Base-by-base conservation (phyloP, 1,140 invertebrate genomes). In the Bombus difficillimus region DNA sequence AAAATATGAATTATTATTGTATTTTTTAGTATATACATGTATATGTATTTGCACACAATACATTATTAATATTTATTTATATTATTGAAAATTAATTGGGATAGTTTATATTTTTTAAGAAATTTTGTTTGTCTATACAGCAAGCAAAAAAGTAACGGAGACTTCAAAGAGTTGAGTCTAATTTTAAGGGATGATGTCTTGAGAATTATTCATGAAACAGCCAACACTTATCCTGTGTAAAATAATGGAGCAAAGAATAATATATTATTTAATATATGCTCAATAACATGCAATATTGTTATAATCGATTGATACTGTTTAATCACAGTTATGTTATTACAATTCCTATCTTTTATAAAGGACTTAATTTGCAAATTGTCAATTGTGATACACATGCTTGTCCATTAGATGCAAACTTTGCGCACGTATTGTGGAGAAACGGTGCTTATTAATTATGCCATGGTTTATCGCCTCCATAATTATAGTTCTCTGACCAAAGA, bases 391-490 rank as follows among this genome's bases (percentile, higher is more conserved):
- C 3, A 28, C 71, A 75, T 68, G 69, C 2, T 41, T 68, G 32
- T 62, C 39, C 43, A 53, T 72, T 72, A 77, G 59, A 28, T 34
- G 47, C 41, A 22, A 59, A 79, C 22, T 28, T 41, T 34, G 43
- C n/a, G n/a, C 66, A 9, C 13, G 34, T 39, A 39, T n/a, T 28
- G 37, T 6, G 15, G n/a, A 62, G 75, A 79, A 79, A 71, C 72
- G 32, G n/a, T 86, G 86, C 85, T 89, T 89, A 88, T 86, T 89
- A 88, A 91, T 89, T 77, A 84, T 81, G 86, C 88, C 82, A 90
- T 62, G 89, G 86, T 90, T 90, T 91, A 90, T 91, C 90, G 81
- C 90, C 87, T 86, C 62, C 64, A 76, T 90, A 90, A 91, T 88
- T 88, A 76, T 73, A 34, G 57, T 37, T 57, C 81, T 72, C 83